Evolutionary conservation across 2,113 vertebrate species (phyloP).

Genomic region (Seriola quinqueradiata): DNA sequence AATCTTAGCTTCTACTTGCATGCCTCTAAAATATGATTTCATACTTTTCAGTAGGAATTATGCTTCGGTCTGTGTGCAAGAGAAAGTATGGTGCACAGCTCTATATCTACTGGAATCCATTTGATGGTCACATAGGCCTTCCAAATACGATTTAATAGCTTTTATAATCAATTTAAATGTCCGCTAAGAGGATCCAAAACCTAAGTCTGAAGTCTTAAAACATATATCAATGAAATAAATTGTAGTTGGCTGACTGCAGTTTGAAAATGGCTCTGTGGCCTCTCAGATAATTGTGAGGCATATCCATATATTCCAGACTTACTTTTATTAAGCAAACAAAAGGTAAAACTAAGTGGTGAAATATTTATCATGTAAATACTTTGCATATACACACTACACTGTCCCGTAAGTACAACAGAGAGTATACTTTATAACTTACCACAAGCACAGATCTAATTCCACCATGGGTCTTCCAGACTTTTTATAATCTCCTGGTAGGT

Average conservation of each 20-base stretch:
- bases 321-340: background rate
- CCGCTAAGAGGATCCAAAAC: background rate
- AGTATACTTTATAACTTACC: slow-evolving; percentile 26
- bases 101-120: background rate
- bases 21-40: slow-evolving; percentile 3
- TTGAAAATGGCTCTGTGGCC: background rate
- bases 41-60: background rate
- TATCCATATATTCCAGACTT: no score
- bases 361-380: background rate
- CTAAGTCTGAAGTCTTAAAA: background rate
- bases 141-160: slow-evolving; percentile 12
- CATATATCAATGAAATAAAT: background rate
- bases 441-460: slow-evolving; percentile 41
- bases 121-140: background rate
- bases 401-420: background rate
- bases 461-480: slow-evolving; percentile 48
- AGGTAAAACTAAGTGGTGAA: background rate
- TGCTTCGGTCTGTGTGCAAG: background rate
- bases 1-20: background rate
- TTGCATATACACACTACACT: background rate
- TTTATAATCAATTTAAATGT: slow-evolving; percentile 24
- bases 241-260: background rate
- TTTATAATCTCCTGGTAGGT: slow-evolving; percentile 27
- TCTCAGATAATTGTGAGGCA: background rate
- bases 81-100: background rate